Evolutionary conservation across 2,113 vertebrate genomes (phyloP).

Genomic region (Myxocyprinus asiaticus): DNA sequence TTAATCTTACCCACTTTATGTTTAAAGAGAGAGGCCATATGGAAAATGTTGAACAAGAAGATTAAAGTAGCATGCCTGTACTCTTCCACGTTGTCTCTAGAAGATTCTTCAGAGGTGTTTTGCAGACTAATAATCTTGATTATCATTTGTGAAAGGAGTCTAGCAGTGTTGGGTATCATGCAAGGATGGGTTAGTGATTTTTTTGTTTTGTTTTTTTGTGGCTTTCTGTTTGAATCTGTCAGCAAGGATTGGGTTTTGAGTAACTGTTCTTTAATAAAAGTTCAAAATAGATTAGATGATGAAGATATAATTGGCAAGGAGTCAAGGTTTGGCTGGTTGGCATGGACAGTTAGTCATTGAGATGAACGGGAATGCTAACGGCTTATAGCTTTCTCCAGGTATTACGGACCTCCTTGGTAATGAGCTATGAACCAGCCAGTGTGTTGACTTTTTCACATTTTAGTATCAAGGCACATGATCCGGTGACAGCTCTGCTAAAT

Average conservation of each 20-base stretch:
- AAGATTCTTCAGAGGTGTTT: constrained; percentile 9
- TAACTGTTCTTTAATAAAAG: constrained; percentile 1
- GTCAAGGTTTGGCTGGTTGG: no score
- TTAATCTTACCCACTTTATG: constrained; percentile 12
- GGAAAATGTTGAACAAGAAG: not conserved
- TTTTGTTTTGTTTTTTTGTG: not conserved
- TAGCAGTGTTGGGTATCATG: constrained; percentile 31
- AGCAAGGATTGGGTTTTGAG: constrained; percentile 23
- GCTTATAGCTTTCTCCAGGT: no score
- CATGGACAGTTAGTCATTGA: no score
- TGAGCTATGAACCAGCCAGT: not conserved
- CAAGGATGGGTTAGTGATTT: constrained; percentile 16
- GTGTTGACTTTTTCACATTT: not conserved
- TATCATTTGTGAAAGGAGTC: constrained; percentile 12
- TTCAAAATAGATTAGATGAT: not conserved
- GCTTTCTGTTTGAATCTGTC: not conserved
- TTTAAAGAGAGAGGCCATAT: constrained; percentile 9
- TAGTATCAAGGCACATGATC: not conserved
- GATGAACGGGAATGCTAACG: no score
- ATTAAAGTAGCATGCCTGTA: constrained; percentile 23
- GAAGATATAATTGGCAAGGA: no score
- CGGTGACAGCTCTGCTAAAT: not conserved
- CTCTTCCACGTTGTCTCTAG: constrained; percentile 3
- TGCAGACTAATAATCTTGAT: constrained; percentile 20
- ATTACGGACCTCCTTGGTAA: not conserved